Conservation (phyloP, 2,113 vertebrate species). For the Heptranchias perlo region DNA sequence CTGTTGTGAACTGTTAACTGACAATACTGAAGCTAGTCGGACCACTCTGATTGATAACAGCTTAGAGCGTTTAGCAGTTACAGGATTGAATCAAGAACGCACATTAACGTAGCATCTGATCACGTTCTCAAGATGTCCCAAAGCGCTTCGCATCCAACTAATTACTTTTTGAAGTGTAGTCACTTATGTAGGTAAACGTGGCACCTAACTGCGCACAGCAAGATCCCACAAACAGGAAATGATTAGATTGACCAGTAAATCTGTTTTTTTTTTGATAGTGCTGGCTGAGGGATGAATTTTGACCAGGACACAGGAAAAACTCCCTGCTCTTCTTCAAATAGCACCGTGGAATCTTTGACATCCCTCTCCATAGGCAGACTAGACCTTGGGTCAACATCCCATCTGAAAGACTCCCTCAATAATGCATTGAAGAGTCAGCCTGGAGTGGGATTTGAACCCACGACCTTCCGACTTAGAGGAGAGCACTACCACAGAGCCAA, state of each 20-base stretch:
- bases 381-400: too few relatives aligned
- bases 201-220: not conserved
- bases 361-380: too few relatives aligned
- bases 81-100: not conserved
- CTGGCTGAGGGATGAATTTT: not conserved
- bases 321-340: too few relatives aligned
- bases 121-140: not conserved
- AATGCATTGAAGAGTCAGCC: not conserved
- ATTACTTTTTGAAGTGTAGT: not conserved
- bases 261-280: not conserved
- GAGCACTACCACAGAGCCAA: too few relatives aligned
- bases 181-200: not conserved
- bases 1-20: not conserved
- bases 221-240: not conserved
- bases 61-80: not conserved
- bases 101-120: not conserved
- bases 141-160: too few relatives aligned
- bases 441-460: not conserved
- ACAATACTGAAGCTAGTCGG: not conserved
- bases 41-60: not conserved
- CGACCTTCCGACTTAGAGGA: not conserved
- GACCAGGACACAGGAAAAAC: too few relatives aligned
- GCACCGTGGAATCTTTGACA: too few relatives aligned
- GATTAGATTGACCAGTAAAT: not conserved
- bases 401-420: too few relatives aligned